Base-by-base conservation (phyloP, 2,113 vertebrate genomes). In the Phaethornis superciliosus region DNA sequence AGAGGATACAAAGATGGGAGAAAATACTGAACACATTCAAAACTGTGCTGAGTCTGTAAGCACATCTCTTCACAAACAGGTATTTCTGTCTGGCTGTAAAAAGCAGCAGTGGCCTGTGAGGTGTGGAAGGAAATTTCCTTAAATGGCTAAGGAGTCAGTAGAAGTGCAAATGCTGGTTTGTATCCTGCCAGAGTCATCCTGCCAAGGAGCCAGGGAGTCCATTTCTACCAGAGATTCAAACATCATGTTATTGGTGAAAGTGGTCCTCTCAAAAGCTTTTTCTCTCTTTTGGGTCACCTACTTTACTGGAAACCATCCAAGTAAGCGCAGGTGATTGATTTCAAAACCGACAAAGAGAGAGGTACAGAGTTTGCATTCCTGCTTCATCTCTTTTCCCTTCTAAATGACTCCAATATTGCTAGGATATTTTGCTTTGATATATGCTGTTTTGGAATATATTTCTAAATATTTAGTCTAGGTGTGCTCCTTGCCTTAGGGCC, bases 71-170 rank as follows among this genome's bases (percentile, higher is more conserved):
- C 44, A 37, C 15, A 26, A 35, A 51, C 1, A 56, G 24, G 0
- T n/a, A 30, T 20, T 78, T 91, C 59, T 93, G 69, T 40, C 19
- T 60, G 22, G 35, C 44, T 76, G 89, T 51, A 72, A 88, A 46
- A 13, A 78, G 44, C 64, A 84, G 46, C 30, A 56, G 70, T 0
- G 1, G 35, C 71, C 49, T 0, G 0, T 62, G 70, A 82, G 54
- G 35, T 30, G 12, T 0, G 2, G 37, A 24, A 58, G 35, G 27
- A 49, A 62, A 54, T 82, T 22, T 17, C 33, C 37, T 62, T 69
- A 55, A 72, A 37, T 13, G 20, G n/a, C 28, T n/a, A 8, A 90
- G 33, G 35, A 87, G 33, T 19, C 70, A 81, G 42, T 1, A 1
- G n/a, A 68, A 32, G 12, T 44, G 49, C 51, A 26, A 69, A 35